A percentile compares a stretch with the other conserved stretches of the same genome.
These are phyloP conservation scores for Goniozus legneri DNA, from an alignment of 1,140 invertebrate genomes.

Conservation along the genomic window DNA sequence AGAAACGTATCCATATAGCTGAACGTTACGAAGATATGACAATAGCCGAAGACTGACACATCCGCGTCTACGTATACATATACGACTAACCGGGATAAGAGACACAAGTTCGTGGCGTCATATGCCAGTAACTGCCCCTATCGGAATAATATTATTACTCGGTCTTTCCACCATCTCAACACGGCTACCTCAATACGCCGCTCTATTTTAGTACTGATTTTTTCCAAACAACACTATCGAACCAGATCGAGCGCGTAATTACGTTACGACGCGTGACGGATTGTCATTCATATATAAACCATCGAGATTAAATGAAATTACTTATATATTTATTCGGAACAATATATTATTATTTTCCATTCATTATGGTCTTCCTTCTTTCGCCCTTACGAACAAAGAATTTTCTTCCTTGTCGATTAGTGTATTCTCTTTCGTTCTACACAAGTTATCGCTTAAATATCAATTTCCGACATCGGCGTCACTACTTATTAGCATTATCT, in stretches of 20 bases:
- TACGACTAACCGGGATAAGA: slow-evolving; percentile 44
- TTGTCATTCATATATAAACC: too few species aligned
- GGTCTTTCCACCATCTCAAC: slow-evolving; percentile 14
- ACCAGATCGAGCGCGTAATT: too few species aligned
- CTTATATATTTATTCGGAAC: too few species aligned
- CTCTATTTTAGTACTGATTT: too few species aligned
- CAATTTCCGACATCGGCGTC: slow-evolving; percentile 28
- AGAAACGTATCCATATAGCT: slow-evolving; percentile 19
- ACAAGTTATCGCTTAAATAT: slow-evolving; percentile 30
- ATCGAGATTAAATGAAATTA: too few species aligned
- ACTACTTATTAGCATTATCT: slow-evolving; percentile 31
- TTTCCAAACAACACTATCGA: too few species aligned
- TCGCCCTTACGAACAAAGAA: too few species aligned
- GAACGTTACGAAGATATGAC: slow-evolving; percentile 7
- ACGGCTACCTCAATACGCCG: not conserved
- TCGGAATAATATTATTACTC: slow-evolving; percentile 46
- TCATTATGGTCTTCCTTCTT: too few species aligned
- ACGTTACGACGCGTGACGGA: too few species aligned
- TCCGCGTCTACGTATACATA: slow-evolving; percentile 8
- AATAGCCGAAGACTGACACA: slow-evolving; percentile 11
- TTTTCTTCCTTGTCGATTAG: too few species aligned
- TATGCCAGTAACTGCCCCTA: slow-evolving; percentile 48
- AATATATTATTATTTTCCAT: too few species aligned
- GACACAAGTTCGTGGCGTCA: slow-evolving; percentile 42
- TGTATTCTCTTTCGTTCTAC: slow-evolving; percentile 23